These are phyloP conservation scores for Subacronicta megacephala DNA, from an alignment of 2,888 invertebrate species.

Conservation along the genomic window DNA sequence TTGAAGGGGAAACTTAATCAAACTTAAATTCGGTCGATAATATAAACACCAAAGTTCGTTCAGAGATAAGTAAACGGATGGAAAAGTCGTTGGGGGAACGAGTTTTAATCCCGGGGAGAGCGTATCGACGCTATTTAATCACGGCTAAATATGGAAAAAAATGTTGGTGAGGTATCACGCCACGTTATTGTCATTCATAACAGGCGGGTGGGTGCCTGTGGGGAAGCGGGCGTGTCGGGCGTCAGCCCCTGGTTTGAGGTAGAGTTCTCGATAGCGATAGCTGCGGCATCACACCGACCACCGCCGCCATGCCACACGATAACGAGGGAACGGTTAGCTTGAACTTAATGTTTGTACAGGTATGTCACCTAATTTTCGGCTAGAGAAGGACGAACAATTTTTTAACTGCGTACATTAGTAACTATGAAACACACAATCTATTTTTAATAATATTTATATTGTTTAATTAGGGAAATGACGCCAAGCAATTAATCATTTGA, in stretches of 20 bases:
- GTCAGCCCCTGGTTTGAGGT: conserved; percentile 49
- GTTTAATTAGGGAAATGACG: no score
- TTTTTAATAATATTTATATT: no score
- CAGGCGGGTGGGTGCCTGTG: conserved; percentile 64
- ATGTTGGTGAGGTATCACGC: conserved; percentile 82
- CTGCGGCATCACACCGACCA: conserved; percentile 77
- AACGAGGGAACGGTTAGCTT: conserved; percentile 72
- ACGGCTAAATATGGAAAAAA: conserved; percentile 86
- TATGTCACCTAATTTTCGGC: conserved; percentile 51
- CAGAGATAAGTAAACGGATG: conserved; percentile 80
- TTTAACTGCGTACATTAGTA: no score
- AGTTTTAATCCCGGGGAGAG: conserved; percentile 79
- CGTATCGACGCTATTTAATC: conserved; percentile 84
- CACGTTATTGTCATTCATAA: conserved; percentile 88
- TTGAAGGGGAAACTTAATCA: conserved; percentile 77
- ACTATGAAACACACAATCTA: no score
- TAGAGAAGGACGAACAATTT: conserved; percentile 45
- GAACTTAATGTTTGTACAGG: conserved; percentile 64
- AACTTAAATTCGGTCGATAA: conserved; percentile 85
- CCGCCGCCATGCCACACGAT: conserved; percentile 68
- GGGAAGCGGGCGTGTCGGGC: conserved; percentile 53
- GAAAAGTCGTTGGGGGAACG: conserved; percentile 80
- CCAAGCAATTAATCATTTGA: conserved; percentile 5
- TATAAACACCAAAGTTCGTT: conserved; percentile 82
- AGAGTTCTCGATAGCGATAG: conserved; percentile 76